A percentile compares a stretch with the other conserved stretches of the same genome.
Evolutionary conservation across 2,888 invertebrate species (phyloP).

Genomic region (Chouioia cunea): DNA sequence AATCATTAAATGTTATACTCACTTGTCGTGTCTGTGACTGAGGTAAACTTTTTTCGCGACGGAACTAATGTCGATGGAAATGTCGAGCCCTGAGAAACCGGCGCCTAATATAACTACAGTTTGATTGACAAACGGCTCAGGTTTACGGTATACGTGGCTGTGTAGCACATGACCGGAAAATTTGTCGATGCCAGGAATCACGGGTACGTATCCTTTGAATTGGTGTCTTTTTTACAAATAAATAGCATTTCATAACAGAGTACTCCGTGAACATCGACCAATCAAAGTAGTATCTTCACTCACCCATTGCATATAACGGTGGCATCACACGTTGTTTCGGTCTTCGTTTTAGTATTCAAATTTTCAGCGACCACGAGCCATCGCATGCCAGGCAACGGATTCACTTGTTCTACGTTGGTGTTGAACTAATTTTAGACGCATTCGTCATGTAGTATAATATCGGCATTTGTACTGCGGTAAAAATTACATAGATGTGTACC

Average conservation of each 20-base stretch:
- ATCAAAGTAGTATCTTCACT: neutral
- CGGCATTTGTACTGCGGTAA: neutral
- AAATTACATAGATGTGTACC: neutral
- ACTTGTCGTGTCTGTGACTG: slow-evolving; percentile 69
- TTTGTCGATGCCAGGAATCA: slow-evolving; percentile 68
- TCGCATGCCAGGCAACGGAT: slow-evolving; percentile 54
- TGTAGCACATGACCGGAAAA: slow-evolving; percentile 76
- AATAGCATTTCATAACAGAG: too few species aligned
- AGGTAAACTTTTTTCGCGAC: slow-evolving; percentile 70
- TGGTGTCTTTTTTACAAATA: slow-evolving; percentile 66
- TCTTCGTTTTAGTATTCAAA: slow-evolving; percentile 60
- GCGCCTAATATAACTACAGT: slow-evolving; percentile 79
- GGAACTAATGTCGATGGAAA: slow-evolving; percentile 76
- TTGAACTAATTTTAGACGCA: slow-evolving; percentile 64
- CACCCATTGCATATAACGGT: slow-evolving; percentile 80
- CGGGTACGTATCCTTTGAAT: slow-evolving; percentile 70
- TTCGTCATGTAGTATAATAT: neutral
- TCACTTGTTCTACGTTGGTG: slow-evolving; percentile 70
- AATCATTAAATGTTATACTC: too few species aligned
- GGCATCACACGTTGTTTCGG: slow-evolving; percentile 73
- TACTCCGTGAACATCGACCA: too few species aligned
- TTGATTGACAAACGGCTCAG: slow-evolving; percentile 73
- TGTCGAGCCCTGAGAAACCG: slow-evolving; percentile 81
- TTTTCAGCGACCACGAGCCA: slow-evolving; percentile 72
- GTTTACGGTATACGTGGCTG: slow-evolving; percentile 80